These are phyloP conservation scores for Brachionus rubens DNA, from an alignment of 1,140 invertebrate genomes.

Conservation along the genomic window DNA sequence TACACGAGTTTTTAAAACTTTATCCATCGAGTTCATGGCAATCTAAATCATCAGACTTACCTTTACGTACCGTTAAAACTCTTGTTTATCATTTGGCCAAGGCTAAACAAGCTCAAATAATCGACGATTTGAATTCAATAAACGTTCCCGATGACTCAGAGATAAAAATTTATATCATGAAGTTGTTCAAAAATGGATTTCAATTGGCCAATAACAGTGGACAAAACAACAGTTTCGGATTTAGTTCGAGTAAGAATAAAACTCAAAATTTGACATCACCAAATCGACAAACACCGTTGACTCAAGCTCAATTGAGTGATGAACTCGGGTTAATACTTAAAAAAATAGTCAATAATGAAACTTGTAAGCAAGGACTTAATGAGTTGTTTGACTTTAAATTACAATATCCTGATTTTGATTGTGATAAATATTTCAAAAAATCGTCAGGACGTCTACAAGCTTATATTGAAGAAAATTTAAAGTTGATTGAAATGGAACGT, in stretches of 20 bases:
- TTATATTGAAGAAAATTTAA: slow-evolving; percentile 80
- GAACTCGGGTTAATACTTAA: slow-evolving; percentile 14
- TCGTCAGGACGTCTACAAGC: slow-evolving; percentile 85
- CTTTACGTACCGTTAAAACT: slow-evolving; percentile 37
- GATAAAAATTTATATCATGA: slow-evolving; percentile 28
- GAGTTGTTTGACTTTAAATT: slow-evolving; percentile 84
- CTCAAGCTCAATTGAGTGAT: slow-evolving; percentile 17
- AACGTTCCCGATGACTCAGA: slow-evolving; percentile 8
- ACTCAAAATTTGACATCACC: slow-evolving; percentile 11
- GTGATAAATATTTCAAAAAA: slow-evolving; percentile 82
- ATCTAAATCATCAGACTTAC: slow-evolving; percentile 1
- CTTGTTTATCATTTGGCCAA: slow-evolving; percentile 25
- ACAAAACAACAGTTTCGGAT: not conserved
- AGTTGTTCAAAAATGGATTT: slow-evolving; percentile 40
- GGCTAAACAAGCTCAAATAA: slow-evolving; percentile 10
- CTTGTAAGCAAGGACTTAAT: slow-evolving; percentile 66
- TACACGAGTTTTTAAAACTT: slow-evolving; percentile 37
- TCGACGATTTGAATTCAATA: slow-evolving; percentile 10
- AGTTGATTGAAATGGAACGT: slow-evolving; percentile 69
- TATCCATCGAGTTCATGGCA: slow-evolving; percentile 33
- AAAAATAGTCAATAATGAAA: slow-evolving; percentile 27
- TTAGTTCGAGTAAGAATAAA: not conserved
- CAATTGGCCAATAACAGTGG: not conserved
- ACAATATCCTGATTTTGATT: slow-evolving; percentile 81
- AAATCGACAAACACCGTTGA: not conserved